Evolutionary conservation across 1,140 invertebrate species (phyloP).

Genomic region (Drosophila willistoni): DNA sequence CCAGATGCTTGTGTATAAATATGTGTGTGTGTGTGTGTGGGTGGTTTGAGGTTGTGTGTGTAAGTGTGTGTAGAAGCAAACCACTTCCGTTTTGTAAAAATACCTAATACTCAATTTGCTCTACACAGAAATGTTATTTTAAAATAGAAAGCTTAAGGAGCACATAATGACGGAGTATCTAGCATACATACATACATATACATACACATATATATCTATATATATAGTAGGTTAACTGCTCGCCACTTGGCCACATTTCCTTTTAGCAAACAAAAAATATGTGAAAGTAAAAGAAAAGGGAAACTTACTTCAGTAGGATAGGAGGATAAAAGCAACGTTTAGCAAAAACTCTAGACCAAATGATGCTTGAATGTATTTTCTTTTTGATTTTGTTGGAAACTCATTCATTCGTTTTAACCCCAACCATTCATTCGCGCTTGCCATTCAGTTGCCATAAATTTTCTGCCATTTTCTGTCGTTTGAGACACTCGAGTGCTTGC

Average conservation of each 20-base stretch:
- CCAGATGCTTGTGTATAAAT: no score
- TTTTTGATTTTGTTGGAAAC: constrained; percentile 11
- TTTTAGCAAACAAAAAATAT: neutral
- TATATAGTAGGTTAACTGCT: constrained; percentile 7
- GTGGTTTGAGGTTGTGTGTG: constrained; percentile 1
- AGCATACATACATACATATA: neutral
- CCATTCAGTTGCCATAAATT: constrained; percentile 23
- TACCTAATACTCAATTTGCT: constrained; percentile 78
- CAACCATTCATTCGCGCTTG: neutral
- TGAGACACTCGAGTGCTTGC: neutral
- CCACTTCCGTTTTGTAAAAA: constrained; percentile 85
- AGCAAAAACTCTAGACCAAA: constrained; percentile 17
- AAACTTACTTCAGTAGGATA: neutral
- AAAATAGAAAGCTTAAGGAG: neutral
- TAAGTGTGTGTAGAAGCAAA: constrained; percentile 33
- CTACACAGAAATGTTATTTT: constrained; percentile 32
- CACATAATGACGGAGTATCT: neutral
- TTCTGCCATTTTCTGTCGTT: neutral
- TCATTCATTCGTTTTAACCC: constrained; percentile 8
- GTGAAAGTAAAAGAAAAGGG: neutral
- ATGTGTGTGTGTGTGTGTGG: neutral
- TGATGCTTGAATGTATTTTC: constrained; percentile 21
- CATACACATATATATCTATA: neutral
- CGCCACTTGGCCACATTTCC: constrained; percentile 19
- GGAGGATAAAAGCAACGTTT: constrained; percentile 4